A percentile compares a stretch with the other conserved stretches of the same genome.
These are phyloP conservation scores for Pipistrellus pipistrellus DNA, from an alignment of 2,797 vertebrate genomes.

Conservation along the genomic window DNA sequence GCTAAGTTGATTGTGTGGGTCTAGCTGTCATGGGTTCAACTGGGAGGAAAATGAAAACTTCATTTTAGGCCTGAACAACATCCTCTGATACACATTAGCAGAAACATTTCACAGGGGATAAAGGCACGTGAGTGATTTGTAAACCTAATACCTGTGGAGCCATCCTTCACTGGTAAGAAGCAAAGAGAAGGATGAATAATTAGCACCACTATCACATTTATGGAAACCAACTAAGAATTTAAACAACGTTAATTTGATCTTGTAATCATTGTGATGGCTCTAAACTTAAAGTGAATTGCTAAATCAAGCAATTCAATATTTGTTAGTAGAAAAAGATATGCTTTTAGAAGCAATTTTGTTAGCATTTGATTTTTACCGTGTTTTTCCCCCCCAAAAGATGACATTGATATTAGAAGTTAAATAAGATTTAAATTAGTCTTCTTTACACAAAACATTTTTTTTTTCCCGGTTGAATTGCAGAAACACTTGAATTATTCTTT, in stretches of 20 bases:
- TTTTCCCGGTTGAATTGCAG: background rate
- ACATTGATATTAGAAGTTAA: constrained; percentile 8
- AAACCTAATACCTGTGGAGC: background rate
- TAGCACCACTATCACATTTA: background rate
- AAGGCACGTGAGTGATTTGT: constrained; percentile 23
- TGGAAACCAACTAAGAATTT: constrained; percentile 24
- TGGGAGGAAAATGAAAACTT: constrained; percentile 64
- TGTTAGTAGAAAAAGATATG: background rate
- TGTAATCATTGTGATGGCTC: background rate
- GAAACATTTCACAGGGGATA: constrained; percentile 9
- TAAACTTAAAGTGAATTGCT: background rate
- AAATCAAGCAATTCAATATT: constrained; percentile 19
- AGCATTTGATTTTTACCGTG: background rate
- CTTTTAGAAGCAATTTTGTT: background rate
- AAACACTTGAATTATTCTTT: background rate
- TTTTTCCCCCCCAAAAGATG: background rate
- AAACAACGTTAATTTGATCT: background rate
- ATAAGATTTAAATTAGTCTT: background rate
- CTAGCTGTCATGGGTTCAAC: background rate
- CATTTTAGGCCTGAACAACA: constrained; percentile 28
- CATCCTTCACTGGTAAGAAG: background rate
- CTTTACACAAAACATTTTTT: background rate
- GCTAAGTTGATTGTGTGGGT: background rate
- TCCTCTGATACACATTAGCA: background rate
- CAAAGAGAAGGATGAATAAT: background rate